Evolutionary conservation across 1,140 invertebrate species (phyloP).

Genomic region (Drosophila serrata): DNA sequence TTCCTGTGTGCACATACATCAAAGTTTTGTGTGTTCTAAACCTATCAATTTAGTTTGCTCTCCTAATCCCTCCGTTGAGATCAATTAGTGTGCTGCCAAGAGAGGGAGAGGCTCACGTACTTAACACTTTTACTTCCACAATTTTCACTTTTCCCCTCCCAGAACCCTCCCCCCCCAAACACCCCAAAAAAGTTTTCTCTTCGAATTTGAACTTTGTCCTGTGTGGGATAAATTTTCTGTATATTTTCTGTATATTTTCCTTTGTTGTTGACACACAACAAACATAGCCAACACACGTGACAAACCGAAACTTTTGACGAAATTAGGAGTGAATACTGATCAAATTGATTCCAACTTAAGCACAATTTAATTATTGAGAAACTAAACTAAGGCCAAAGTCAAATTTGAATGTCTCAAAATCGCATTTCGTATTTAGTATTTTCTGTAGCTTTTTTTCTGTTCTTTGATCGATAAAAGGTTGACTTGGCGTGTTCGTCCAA

Average conservation of each 20-base stretch:
- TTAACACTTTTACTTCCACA: conserved; percentile 34
- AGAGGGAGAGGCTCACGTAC: conserved; percentile 33
- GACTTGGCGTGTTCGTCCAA: conserved; percentile 1
- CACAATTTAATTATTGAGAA: conserved; percentile 20
- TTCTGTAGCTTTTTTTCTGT: not conserved
- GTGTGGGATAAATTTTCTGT: conserved; percentile 12
- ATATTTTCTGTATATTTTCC: conserved; percentile 47
- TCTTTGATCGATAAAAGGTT: conserved; percentile 3
- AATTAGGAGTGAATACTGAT: conserved; percentile 1
- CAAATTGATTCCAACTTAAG: conserved; percentile 14
- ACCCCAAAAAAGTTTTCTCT: conserved; percentile 17
- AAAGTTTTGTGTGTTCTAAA: conserved; percentile 62
- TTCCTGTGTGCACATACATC: conserved; percentile 43
- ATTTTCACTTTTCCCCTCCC: conserved; percentile 10
- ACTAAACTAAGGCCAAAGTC: not conserved
- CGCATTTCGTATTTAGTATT: not conserved
- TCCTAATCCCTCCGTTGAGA: conserved; percentile 70
- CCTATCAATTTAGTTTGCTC: conserved; percentile 69
- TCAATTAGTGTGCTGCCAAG: conserved; percentile 66
- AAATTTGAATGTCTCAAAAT: not conserved
- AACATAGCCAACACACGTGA: conserved; percentile 11
- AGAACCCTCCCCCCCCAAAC: no score
- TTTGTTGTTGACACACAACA: conserved; percentile 34
- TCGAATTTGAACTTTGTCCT: conserved; percentile 27
- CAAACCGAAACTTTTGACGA: not conserved